phyloP scores from a whole-genome alignment of 2,797 vertebrate species.

The Artibeus lituratus region DNA sequence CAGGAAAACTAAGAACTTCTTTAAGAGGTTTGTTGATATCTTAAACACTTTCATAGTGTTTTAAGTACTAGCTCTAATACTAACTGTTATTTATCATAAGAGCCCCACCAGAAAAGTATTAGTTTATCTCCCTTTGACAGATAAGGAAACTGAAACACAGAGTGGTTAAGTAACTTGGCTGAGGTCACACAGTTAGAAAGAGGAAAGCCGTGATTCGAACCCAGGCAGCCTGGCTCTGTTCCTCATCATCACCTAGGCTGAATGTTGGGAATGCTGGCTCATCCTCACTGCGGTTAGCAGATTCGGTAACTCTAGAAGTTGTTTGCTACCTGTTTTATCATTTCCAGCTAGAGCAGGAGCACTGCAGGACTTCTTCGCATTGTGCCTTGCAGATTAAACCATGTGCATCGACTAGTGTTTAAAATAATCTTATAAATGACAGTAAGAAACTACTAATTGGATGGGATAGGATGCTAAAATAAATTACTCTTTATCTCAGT shows the following conservation, averaged over 20 bases:
- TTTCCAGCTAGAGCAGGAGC: not conserved
- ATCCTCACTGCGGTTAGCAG: not conserved
- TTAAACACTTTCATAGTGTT: not conserved
- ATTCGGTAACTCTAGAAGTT: not conserved
- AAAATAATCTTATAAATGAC: not conserved
- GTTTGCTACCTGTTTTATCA: not conserved
- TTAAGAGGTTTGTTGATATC: not conserved
- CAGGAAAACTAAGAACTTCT: not conserved
- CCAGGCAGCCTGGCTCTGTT: not conserved
- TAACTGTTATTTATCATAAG: not conserved
- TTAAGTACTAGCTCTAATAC: not conserved
- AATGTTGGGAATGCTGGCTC: not conserved
- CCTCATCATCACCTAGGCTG: not conserved
- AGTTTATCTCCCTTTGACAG: not conserved
- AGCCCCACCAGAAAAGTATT: not conserved
- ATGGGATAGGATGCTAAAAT: not conserved
- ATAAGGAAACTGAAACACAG: not conserved
- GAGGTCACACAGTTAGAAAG: not conserved
- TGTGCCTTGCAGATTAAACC: not conserved
- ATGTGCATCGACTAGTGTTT: not conserved
- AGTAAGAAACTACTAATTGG: not conserved
- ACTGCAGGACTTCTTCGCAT: fast-evolving
- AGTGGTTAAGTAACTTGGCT: not conserved
- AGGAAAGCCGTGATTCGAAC: not conserved
- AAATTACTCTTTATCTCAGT: not conserved